Evolutionary conservation across 2,113 vertebrate species (phyloP), one percentile per base, ranked within the genome.

Genomic region (Piprites chloris): DNA sequence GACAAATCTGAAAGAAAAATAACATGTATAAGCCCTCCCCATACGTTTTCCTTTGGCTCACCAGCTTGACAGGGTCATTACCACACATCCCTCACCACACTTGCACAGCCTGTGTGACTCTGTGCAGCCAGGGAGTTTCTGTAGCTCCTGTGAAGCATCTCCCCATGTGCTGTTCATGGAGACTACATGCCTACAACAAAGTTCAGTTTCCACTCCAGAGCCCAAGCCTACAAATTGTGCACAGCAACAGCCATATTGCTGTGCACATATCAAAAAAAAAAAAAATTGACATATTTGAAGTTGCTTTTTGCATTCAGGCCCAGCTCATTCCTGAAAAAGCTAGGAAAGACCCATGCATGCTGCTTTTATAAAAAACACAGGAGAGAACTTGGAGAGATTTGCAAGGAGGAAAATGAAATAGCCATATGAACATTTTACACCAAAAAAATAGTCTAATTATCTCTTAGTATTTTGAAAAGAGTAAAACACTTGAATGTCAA

Each of bases 391-490:
- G 2, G 41, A 37, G 41, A 61, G 35, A 46, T 79, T 55, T 87
- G 49, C 39, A 58, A 66, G 63, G 61, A 62, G 35, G 27, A 52
- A 85, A 93, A 92, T 23, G 13, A 92, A 95, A 96, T 23, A 73
- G 47, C 37, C 59, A 28, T 20, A 47, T 11, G 15, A 77, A 87
- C 39, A 37, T 76, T 63, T 87, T 72, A 75, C 46, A 87, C 18
- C 65, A 35, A 87, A 18, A 84, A 73, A 80, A 88, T 63, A 32
- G 9, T 35, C 32, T 76, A 79, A 71, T 85, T 86, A 33, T 39
- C 39, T 96, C 66, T 50, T 74, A 95, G 83, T 47, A 62, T 78
- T 94, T 79, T 72, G 79, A 69, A 86, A 93, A 72, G 11, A 87
- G 9, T 65, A 63, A 89, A 95, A 49, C 10, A 62, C 24, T 92